Evolutionary conservation across 1,140 invertebrate species (phyloP).

Genomic region (Drosophila baimaii): DNA sequence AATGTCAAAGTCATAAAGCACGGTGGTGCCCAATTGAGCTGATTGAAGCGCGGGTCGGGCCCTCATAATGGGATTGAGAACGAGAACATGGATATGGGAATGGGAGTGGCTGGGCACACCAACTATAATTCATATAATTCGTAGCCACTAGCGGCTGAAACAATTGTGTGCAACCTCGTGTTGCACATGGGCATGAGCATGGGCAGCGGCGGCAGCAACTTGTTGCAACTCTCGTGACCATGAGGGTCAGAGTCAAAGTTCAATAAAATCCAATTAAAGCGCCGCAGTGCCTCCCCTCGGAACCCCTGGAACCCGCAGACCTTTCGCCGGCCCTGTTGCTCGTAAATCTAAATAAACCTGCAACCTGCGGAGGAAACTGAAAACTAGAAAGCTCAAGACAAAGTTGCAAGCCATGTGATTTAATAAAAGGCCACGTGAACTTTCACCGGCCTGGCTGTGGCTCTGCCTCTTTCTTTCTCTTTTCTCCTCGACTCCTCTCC

Average conservation of each 20-base stretch:
- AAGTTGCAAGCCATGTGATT: conserved; percentile 66
- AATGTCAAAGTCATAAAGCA: conserved; percentile 68
- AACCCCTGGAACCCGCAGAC: conserved; percentile 62
- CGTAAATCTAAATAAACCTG: conserved; percentile 72
- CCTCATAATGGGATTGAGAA: conserved; percentile 50
- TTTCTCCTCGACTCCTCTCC: neutral
- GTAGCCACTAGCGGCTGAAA: conserved; percentile 40
- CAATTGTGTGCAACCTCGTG: conserved; percentile 45
- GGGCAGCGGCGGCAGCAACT: conserved; percentile 40
- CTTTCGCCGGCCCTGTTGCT: conserved; percentile 49
- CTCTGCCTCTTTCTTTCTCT: neutral
- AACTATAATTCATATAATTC: conserved; percentile 59
- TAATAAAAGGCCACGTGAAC: conserved; percentile 72
- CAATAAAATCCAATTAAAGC: conserved; percentile 81
- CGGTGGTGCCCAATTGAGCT: conserved; percentile 59
- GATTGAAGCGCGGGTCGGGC: conserved; percentile 66
- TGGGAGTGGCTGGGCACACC: conserved; percentile 25
- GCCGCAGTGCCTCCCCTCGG: conserved; percentile 32
- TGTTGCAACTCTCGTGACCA: conserved; percentile 72
- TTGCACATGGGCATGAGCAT: conserved; percentile 42
- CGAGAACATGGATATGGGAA: conserved; percentile 10
- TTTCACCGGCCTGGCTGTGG: conserved; percentile 51
- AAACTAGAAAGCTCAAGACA: conserved; percentile 30
- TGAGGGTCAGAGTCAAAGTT: conserved; percentile 81
- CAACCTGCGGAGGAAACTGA: conserved; percentile 39